Base-by-base conservation (phyloP, 1,140 invertebrate species). In the Penaeus japonicus region DNA sequence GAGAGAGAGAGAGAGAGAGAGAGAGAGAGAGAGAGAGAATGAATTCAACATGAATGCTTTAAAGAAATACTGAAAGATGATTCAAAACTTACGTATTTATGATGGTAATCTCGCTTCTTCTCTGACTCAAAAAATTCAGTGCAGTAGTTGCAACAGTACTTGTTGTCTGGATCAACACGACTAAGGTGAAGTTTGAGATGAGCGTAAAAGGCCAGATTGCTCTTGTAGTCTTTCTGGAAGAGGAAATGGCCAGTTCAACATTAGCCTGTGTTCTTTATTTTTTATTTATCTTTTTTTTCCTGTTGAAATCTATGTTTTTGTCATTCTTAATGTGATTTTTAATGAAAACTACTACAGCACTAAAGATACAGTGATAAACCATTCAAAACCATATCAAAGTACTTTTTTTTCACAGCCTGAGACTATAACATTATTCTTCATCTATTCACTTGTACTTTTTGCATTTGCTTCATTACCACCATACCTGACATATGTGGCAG, bases 121-220 rank as follows among this genome's bases (percentile, higher is more conserved):
- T 59, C 53, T 4, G 47, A 30, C 17, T 84, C 59, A 57, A 85
- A 78, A 39, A 75, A 73, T 22, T 75, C 53, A 39, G 62, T 24
- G 35, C 86, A 88, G 70, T 88, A 90, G 83, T 84, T 65, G n/a
- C 84, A 88, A 70, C 89, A 88, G 18, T 70, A 39, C 10, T 82
- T 81, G 73, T 59, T n/a, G 4, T 80, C 57, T 22, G 20, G 24
- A 55, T 57, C 18, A 35, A 79, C 73, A 18, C 83, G 47, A 39
- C 70, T 70, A 27, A 84, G 62, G 65, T 90, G 90, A 22, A 70
- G 24, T 32, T 90, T 90, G 55, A 90, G 39, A 55, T 90, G 90
- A n/a, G 65, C 55, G 47, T 90, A 90, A 57, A 90, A 90, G 22
- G 73, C 79, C 22, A 90, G 59, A 59, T 90, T 90, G 73, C 70